A percentile compares a stretch with the other conserved stretches of the same genome.
These are phyloP conservation scores for Drosophila rellima DNA, from an alignment of 2,888 invertebrate genomes.

Conservation along the genomic window DNA sequence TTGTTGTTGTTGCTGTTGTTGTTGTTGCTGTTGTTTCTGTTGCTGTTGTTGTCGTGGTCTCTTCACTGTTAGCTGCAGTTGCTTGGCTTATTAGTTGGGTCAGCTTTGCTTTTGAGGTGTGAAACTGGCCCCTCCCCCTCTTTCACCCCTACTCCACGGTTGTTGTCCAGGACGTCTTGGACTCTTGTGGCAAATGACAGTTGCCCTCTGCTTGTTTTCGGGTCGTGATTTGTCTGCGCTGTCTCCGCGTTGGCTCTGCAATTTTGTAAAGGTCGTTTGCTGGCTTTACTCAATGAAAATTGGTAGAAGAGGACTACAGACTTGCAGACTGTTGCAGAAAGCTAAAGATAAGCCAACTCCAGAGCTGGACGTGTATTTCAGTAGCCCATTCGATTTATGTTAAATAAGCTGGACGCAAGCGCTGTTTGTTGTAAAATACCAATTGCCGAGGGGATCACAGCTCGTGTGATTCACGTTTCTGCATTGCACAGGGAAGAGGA, in stretches of 20 bases:
- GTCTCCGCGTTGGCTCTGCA: conserved; percentile 31
- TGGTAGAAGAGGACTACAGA: conserved; percentile 28
- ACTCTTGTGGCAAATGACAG: conserved; percentile 49
- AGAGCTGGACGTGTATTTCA: conserved; percentile 74
- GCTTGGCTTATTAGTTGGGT: conserved; percentile 76
- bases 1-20: conserved; percentile 28
- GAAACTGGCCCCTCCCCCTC: conserved; percentile 35
- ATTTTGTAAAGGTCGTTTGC: conserved; percentile 76
- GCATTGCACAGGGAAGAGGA: not conserved
- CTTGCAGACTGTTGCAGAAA: conserved; percentile 4
- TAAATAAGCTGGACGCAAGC: conserved; percentile 80
- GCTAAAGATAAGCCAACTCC: conserved; percentile 41
- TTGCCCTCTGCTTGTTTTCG: conserved; percentile 56
- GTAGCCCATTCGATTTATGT: conserved; percentile 83
- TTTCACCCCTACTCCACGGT: not conserved
- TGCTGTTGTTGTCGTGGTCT: conserved; percentile 40
- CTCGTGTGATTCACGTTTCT: conserved; percentile 63
- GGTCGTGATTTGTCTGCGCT: conserved; percentile 78
- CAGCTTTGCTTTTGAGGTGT: conserved; percentile 71
- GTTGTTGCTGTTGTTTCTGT: conserved; percentile 26
- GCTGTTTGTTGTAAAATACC: conserved; percentile 80
- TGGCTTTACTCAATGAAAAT: conserved; percentile 75
- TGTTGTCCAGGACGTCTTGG: conserved; percentile 22
- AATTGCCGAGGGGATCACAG: conserved; percentile 55
- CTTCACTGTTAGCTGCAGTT: conserved; percentile 52